Conservation (phyloP, 2,888 invertebrate species). For the Poecilus cupreus region DNA sequence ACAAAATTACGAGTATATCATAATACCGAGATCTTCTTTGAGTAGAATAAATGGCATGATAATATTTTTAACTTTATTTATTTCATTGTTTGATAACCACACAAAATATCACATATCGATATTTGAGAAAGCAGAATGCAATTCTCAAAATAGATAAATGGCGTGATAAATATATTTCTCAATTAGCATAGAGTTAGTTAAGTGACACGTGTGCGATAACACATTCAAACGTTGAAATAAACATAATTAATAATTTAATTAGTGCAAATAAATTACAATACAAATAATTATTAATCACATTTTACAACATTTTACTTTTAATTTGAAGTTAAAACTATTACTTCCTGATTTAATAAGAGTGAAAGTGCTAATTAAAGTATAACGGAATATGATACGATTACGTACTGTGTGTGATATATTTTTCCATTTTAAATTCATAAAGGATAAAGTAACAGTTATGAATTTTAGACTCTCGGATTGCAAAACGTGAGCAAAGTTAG, state of each 20-base stretch:
- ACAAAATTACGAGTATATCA: too few species aligned
- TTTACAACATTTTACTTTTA: conserved; percentile 39
- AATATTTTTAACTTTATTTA: too few species aligned
- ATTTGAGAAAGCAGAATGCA: too few species aligned
- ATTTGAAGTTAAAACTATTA: conserved; percentile 27
- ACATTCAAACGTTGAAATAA: not conserved
- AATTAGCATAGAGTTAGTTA: not conserved
- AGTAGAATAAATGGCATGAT: too few species aligned
- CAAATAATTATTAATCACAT: conserved; percentile 34
- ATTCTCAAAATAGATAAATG: too few species aligned
- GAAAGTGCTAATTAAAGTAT: conserved; percentile 53
- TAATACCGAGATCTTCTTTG: too few species aligned
- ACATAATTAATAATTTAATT: conserved; percentile 39
- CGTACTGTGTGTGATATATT: conserved; percentile 18
- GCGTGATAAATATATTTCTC: too few species aligned
- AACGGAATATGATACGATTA: conserved; percentile 29
- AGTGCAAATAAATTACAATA: conserved; percentile 25
- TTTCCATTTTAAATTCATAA: conserved; percentile 22
- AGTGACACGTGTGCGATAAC: not conserved
- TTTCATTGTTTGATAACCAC: too few species aligned
- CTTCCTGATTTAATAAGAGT: conserved; percentile 41
- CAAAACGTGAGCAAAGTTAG: not conserved
- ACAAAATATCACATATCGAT: too few species aligned
- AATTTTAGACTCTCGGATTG: conserved; percentile 8
- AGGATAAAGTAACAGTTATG: conserved; percentile 24